These are phyloP conservation scores for Sebastes umbrosus DNA, from an alignment of 2,797 vertebrate genomes.

Conservation along the genomic window DNA sequence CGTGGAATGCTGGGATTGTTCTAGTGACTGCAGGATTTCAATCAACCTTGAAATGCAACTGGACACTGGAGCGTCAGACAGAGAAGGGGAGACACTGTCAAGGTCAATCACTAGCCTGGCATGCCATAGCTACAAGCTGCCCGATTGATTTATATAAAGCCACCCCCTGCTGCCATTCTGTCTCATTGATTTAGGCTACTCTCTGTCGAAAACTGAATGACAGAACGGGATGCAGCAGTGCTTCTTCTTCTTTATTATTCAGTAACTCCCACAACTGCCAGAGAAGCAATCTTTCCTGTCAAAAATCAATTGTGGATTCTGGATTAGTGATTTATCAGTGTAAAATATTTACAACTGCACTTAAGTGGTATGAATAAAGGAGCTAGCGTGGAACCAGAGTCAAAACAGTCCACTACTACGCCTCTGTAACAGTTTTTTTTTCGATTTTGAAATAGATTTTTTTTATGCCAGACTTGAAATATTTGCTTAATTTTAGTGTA, in stretches of 20 bases:
- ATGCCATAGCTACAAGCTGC: constrained; percentile 65
- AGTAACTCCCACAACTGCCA: constrained; percentile 39
- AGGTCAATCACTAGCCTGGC: constrained; percentile 73
- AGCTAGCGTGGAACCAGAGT: constrained; percentile 16
- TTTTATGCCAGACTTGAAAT: too few species aligned
- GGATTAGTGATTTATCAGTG: constrained; percentile 37
- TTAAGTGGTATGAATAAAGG: constrained; percentile 15
- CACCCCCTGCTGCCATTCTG: constrained; percentile 53
- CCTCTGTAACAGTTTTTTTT: background rate
- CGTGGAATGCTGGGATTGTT: constrained; percentile 69
- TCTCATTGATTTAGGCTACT: constrained; percentile 73
- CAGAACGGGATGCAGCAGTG: constrained; percentile 42
- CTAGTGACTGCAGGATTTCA: constrained; percentile 68
- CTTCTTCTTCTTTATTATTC: constrained; percentile 60
- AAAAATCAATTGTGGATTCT: constrained; percentile 42
- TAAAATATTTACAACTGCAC: constrained; percentile 56
- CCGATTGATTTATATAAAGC: constrained; percentile 74
- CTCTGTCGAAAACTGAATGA: constrained; percentile 55
- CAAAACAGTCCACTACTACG: background rate
- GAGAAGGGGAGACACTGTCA: constrained; percentile 67
- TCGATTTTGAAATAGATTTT: too few species aligned
- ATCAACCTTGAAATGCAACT: constrained; percentile 76
- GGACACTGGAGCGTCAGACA: constrained; percentile 61
- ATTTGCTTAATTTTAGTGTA: too few species aligned
- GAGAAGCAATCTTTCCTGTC: constrained; percentile 33